Conservation (phyloP, 1,140 invertebrate genomes). For the Tribolium castaneum region DNA sequence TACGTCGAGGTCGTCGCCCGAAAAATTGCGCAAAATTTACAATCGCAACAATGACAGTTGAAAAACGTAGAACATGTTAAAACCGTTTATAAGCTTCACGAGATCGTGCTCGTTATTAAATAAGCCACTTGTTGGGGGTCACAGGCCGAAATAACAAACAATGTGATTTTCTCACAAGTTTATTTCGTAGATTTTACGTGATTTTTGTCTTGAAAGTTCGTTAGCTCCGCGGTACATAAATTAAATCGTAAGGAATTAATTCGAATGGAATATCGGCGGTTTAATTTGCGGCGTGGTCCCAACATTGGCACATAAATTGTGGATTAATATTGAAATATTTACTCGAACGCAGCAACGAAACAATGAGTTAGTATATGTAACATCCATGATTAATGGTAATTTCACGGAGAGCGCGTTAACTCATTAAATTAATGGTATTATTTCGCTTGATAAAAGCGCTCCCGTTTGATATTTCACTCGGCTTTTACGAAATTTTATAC, state of each 20-base stretch:
- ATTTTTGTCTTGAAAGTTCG: too few relatives aligned
- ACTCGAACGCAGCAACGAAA: slow-evolving; percentile 3
- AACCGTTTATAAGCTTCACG: background rate
- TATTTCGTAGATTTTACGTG: background rate
- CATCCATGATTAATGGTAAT: slow-evolving; percentile 20
- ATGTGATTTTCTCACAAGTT: background rate
- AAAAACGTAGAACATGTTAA: background rate
- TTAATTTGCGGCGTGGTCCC: slow-evolving; percentile 20
- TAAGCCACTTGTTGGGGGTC: too few relatives aligned
- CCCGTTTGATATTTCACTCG: slow-evolving; percentile 29
- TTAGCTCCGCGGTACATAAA: background rate
- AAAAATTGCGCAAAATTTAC: background rate
- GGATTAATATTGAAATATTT: slow-evolving; percentile 34
- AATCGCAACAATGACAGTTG: background rate
- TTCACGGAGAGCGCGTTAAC: slow-evolving; percentile 21
- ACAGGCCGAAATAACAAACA: background rate
- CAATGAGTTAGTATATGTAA: slow-evolving; percentile 31
- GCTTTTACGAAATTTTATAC: slow-evolving; percentile 25
- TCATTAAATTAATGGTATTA: slow-evolving; percentile 33
- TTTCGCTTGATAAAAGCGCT: slow-evolving; percentile 5
- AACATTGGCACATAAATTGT: slow-evolving; percentile 5
- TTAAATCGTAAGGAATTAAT: slow-evolving; percentile 19
- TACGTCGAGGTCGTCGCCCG: background rate
- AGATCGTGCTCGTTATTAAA: background rate
- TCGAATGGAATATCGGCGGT: background rate